Base-by-base conservation (phyloP, 2,888 invertebrate species). In the Toxonevra muliebris region DNA sequence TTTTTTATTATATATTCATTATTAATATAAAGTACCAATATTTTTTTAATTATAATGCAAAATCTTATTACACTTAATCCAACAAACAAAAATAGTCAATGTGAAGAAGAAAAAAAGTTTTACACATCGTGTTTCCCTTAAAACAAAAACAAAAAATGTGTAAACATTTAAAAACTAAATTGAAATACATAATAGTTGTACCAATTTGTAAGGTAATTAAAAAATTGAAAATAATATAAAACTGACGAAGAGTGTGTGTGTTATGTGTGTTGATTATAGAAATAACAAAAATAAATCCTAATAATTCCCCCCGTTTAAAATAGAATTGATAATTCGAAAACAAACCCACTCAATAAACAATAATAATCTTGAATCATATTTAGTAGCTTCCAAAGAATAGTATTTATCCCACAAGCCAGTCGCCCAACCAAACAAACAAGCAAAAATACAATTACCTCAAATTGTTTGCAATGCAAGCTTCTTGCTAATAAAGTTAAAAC, bases 191-290 rank as follows among this genome's bases (percentile, higher is more conserved):
- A 30, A 30, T 30, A 30, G 30, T 30, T 30, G 7, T 4, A 30
- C 30, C 30, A 30, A 30, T 7, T 30, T 30, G 30, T 30, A 30
- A 30, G 30, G 2, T 30, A 30, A 30, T 30, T n/a, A 30, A 30
- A 30, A 30, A 30, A 30, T n/a, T 48, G 48, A 48, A 48, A 48
- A n/a, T 13, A 45, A 50, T 50, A 75, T 77, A 79, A 81, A 81
- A 81, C 79, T 82, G 81, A 81, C 82, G 82, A 81, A 82, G 82
- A 76, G 80, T 80, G 80, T 81, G 79, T 82, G 79, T 76, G 45
- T 63, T 40, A 74, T 69, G 70, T 79, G 78, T 80, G 78, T 81
- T 80, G 75, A 79, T 79, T 75, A 74, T 75, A 63, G 65, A 74
- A 72, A 52, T 41, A 50, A 9, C 40, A 30, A 30, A 30, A 30